Evolutionary conservation across 1,140 invertebrate species (phyloP), one percentile per base, ranked within the genome.

Genomic region (Dinoponera quadriceps): DNA sequence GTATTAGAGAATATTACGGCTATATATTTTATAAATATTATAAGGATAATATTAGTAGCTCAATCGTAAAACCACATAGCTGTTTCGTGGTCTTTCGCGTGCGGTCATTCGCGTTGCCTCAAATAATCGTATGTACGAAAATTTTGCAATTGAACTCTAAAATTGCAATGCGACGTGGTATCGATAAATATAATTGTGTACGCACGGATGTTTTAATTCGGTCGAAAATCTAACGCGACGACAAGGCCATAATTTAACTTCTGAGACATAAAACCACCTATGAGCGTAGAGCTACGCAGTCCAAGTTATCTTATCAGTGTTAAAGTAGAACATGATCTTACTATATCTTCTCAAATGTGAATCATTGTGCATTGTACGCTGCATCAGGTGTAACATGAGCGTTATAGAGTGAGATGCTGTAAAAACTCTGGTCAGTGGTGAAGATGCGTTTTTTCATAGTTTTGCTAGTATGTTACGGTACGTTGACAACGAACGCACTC

Each of bases 301-400:
- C 51, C 51, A n/a, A 48, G 48, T 83, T 90, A 88, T 90, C 89
- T 90, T 90, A 90, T 90, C 89, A 72, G 51, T 22, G 48, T 69
- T 82, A 29, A 83, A 87, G 74, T 86, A 84, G 68, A 77, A 38
- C 27, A 51, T 57, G 62, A 88, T 89, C 75, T 85, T 80, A 66
- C 55, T 82, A 78, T 48, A 87, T 90, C 54, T 83, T 65, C 13
- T 55, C 14, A 51, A 65, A 63, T 55, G 66, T 90, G 88, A 90
- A 29, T 90, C 87, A 89, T 69, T 82, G 29, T 7, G 29, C 18
- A 80, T 55, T 78, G 63, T 77, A 74, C 16, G 63, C 54, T 0
- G 57, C 71, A 86, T 25, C 63, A 44, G 33, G 27, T 48, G 51
- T 1, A 33, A 22, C 14, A 49, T 62, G 44, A 27, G 25, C 27